Percentiles rank a stretch among this genome's conserved stretches.
phyloP scores from a whole-genome alignment of 1,140 invertebrate species.

The Scaptomyza pallida region DNA sequence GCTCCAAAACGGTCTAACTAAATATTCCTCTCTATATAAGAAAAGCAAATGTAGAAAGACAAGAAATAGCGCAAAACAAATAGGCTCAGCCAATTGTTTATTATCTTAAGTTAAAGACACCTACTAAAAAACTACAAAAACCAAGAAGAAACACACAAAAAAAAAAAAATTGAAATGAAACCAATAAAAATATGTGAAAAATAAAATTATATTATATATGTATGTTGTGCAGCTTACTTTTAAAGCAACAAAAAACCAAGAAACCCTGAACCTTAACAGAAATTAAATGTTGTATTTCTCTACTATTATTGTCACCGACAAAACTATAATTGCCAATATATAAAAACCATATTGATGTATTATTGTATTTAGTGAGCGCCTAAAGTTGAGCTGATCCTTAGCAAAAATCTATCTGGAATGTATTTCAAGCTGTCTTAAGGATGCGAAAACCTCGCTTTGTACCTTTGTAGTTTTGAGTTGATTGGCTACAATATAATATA shows the following conservation, averaged over 20 bases:
- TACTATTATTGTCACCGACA: neutral
- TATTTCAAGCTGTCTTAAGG: neutral
- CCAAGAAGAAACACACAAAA: neutral
- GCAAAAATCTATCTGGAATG: neutral
- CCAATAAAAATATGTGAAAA: conserved; percentile 13
- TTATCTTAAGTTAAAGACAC: conserved; percentile 13
- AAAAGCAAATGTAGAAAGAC: neutral
- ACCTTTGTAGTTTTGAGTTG: conserved; percentile 4
- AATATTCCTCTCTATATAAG: no score
- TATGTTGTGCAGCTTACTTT: conserved; percentile 28
- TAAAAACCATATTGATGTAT: neutral
- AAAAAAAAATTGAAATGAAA: neutral
- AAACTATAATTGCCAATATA: neutral
- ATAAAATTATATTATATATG: neutral
- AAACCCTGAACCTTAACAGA: neutral
- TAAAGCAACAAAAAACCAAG: neutral
- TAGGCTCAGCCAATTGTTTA: conserved; percentile 5
- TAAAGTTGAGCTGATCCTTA: neutral
- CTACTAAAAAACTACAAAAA: no score
- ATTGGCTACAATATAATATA: neutral
- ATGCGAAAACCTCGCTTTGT: neutral
- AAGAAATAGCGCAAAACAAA: neutral
- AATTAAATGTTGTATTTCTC: conserved; percentile 19
- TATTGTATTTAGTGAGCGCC: neutral
- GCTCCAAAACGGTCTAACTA: neutral